Base-by-base conservation (phyloP, 1,140 invertebrate genomes). In the Drosophila takahashii region DNA sequence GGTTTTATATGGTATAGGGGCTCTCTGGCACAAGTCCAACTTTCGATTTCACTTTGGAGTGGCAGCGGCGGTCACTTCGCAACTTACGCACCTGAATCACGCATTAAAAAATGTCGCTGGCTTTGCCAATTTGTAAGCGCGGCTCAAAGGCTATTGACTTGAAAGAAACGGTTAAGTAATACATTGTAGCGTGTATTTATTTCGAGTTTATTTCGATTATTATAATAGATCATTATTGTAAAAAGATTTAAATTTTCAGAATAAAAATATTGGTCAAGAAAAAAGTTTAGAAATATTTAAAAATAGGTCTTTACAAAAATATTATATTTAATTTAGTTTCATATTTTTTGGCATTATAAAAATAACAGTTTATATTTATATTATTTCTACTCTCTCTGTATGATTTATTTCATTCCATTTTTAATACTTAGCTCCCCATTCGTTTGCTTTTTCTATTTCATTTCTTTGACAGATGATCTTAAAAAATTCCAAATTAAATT, bases 31-130 rank as follows among this genome's bases (percentile, higher is more conserved):
- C n/a, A 13, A 27, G 42, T 39, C 48, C 61, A 64, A 83, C 79
- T 83, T 83, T 83, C 79, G 79, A 81, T 81, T 81, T 83, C 80
- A 81, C 79, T 75, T 67, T 60, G 53, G 44, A 60, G 60, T 27
- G 52, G 16, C 58, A 3, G 22, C 22, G 22, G 22, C 22, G 16
- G 27, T 32, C 39, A 34, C 1, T 18, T 4, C 1, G 16, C 48
- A 16, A 44, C 45, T 57, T 74, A 69, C 64, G 65, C 64, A 70
- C 32, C 59, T 65, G 27, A 41, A 32, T 27, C 70, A 65, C 69
- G 58, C 60, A 65, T 59, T 8, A 4, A 27, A 51, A 51, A 42
- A 18, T 51, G 44, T 65, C 64, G 29, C 37, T 5, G 16, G 16
- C 37, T 42, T 42, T 60, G 60, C 60, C 60, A 64, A 44, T 64